Evolutionary conservation across 1,140 invertebrate species (phyloP), one percentile per base, ranked within the genome.

Genomic region (Aphelinus atriplicis): DNA sequence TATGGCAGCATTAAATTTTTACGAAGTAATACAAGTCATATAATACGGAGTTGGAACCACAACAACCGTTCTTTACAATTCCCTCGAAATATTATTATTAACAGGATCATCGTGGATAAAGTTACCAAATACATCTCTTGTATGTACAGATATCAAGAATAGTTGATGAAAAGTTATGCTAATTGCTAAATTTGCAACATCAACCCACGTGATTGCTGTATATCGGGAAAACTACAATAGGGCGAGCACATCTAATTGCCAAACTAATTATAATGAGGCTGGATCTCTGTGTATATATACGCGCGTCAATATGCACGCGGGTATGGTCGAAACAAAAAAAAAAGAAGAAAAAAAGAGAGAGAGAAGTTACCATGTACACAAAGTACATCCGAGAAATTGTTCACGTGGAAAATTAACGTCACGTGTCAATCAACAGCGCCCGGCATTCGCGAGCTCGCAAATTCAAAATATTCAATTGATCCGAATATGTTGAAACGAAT

Each of bases 381-480:
- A 66, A 10, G 7, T 55, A 48, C 10, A 43, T 63, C 47, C 68
- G 58, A 74, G 68, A 73, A 74, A 74, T 63, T 62, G 60, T 56
- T 69, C 65, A 45, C 51, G 58, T 4, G 45, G 43, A 62, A 53
- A 56, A 53, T 63, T 53, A 68, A 68, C 45, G 73, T 48, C 61
- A 46, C 67, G 67, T 26, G 26, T 58, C 66, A 69, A 75, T 75
- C 73, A 70, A 75, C 70, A 75, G 57, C 3, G 26, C 6, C 26
- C 50, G 53, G 7, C 61, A 62, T 68, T 63, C 46, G 50, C 58
- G 46, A 50, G 26, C 53, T 6, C 43, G 51, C 43, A 50, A 42
- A 47, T 57, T 74, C 50, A 5, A 61, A 67, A 67, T 73, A 56
- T 74, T 74, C 68, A 74, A 74, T 74, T 62, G 7, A 45, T 10